A percentile compares a stretch with the other conserved stretches of the same genome.
These are phyloP conservation scores for Cephonodes hylas DNA, from an alignment of 2,888 invertebrate species.

Conservation along the genomic window DNA sequence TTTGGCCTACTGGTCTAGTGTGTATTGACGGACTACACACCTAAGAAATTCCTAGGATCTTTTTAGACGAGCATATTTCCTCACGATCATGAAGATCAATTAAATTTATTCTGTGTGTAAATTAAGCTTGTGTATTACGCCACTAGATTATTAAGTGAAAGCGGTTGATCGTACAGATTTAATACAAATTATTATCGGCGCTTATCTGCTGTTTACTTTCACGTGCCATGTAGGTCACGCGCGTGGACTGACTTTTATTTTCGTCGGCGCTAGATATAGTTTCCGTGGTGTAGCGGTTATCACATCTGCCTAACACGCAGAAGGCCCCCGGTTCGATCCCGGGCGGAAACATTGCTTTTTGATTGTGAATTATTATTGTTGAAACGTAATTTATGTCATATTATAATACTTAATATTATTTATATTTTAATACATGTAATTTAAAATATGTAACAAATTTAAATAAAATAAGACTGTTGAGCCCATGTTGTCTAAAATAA, in stretches of 20 bases:
- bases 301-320: slow-evolving; percentile 96
- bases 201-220: background rate
- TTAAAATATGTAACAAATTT: too few relatives aligned
- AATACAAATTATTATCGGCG: background rate
- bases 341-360: slow-evolving; percentile 85
- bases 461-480: too few relatives aligned
- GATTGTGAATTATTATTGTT: too few relatives aligned
- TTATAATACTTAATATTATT: too few relatives aligned
- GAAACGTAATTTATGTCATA: background rate
- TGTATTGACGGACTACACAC: too few relatives aligned
- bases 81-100: too few relatives aligned
- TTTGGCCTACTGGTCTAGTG: too few relatives aligned
- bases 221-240: background rate
- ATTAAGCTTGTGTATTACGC: background rate
- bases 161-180: background rate
- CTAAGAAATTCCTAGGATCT: too few relatives aligned
- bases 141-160: background rate
- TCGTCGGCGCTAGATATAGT: slow-evolving; percentile 45
- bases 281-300: slow-evolving; percentile 95
- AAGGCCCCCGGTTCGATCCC: slow-evolving; percentile 95
- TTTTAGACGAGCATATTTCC: too few relatives aligned
- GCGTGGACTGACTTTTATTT: background rate
- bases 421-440: too few relatives aligned
- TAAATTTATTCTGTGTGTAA: background rate
- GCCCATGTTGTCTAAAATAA: too few relatives aligned